These are phyloP conservation scores for Hedya salicella DNA, from an alignment of 2,888 invertebrate genomes.

Conservation along the genomic window DNA sequence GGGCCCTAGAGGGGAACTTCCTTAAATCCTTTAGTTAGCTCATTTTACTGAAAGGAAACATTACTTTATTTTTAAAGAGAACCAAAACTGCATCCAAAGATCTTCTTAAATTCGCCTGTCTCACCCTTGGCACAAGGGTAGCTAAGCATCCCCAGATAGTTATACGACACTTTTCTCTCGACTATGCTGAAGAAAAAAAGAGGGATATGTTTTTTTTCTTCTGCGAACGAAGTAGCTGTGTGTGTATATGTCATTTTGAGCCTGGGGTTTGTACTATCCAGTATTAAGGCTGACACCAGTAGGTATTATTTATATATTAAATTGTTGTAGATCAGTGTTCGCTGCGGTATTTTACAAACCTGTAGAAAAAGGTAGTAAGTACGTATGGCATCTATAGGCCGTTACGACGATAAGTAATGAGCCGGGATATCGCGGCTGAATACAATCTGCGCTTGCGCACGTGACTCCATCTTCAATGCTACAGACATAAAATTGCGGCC, in stretches of 20 bases:
- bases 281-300: neutral
- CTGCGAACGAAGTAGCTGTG: too few relatives aligned
- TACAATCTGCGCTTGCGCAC: slow-evolving; percentile 38
- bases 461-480: slow-evolving; percentile 31
- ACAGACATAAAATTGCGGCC: neutral
- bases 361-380: neutral
- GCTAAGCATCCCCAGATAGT: too few relatives aligned
- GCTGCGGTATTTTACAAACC: neutral
- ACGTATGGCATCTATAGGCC: neutral
- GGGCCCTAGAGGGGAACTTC: too few relatives aligned
- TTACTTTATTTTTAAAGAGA: too few relatives aligned
- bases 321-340: slow-evolving; percentile 19
- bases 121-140: too few relatives aligned
- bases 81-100: too few relatives aligned
- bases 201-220: too few relatives aligned
- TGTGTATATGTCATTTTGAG: neutral
- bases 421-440: slow-evolving; percentile 15
- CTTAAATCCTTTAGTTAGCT: too few relatives aligned
- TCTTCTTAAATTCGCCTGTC: too few relatives aligned
- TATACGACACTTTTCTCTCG: too few relatives aligned
- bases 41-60: too few relatives aligned
- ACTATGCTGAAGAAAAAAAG: too few relatives aligned
- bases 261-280: neutral
- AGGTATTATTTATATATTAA: slow-evolving; percentile 29
- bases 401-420: slow-evolving; percentile 5